Base-by-base conservation (phyloP, 2,888 invertebrate species). In the Nysson spinosus region DNA sequence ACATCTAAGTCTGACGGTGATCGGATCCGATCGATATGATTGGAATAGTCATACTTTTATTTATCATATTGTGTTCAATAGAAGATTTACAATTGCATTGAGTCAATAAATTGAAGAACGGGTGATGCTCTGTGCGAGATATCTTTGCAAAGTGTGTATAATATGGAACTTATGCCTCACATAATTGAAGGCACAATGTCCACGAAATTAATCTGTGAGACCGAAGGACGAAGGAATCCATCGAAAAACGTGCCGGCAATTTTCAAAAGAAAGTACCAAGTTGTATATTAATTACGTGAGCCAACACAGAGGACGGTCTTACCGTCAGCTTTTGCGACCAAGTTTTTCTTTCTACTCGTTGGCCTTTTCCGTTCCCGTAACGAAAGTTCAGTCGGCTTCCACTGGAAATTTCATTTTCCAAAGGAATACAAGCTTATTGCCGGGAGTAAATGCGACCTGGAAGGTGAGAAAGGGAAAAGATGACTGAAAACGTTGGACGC, bases 361-460 rank as follows among this genome's bases (percentile, higher is more conserved):
- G 16, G 11, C 17, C 43, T 47, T 49, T 55, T 44, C 35, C 43
- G 49, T 20, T 20, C 19, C 28, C 26, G 55, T 22, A 19, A 22
- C 39, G 24, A 50, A 62, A 57, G 52, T 62, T 54, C 39, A 35
- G 17, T 34, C 49, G n/a, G 5, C n/a, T 24, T 20, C 24, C 12
- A 28, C 46, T 19, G 52, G 40, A 60, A 68, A 61, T 68, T 64
- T 61, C 51, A 35, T 52, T 61, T 57, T 44, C 30, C 50, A 14
- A 43, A 22, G 34, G 42, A 42, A 14, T 34, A 14, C 16, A 6
- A 6, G n/a, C 52, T 9, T 34, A 26, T 19, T 34, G 19, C 37
- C 11, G 24, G 26, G 37, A 9, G 12, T 6, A 6, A 28, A 7
- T 26, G n/a, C 19, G 16, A 11, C 37, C 40, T 22, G 19, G 24